A percentile compares a stretch with the other conserved stretches of the same genome.
phyloP scores from a whole-genome alignment of 2,113 vertebrate species.

The Rafetus swinhoei region DNA sequence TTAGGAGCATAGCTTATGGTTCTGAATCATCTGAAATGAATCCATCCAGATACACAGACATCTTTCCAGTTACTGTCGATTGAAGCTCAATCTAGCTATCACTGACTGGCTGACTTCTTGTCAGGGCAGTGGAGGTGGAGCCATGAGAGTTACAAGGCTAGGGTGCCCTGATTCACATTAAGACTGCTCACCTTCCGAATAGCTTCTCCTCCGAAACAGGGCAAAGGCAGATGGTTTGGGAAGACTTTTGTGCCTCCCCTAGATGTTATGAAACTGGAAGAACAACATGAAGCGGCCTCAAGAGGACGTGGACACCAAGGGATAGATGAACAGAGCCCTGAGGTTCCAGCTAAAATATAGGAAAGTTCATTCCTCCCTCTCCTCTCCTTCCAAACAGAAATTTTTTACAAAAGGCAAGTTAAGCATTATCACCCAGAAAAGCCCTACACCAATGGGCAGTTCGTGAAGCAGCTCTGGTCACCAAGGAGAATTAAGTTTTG shows the following conservation, averaged over 20 bases:
- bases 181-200: rapidly evolving
- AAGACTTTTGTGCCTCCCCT: constrained; percentile 30
- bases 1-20: not conserved
- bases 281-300: constrained; percentile 55
- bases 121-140: not conserved
- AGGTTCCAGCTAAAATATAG: not conserved
- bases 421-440: constrained; percentile 17
- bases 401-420: not conserved
- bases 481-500: not conserved
- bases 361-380: constrained; percentile 49
- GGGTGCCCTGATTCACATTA: rapidly evolving
- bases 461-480: constrained; percentile 10
- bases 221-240: not conserved
- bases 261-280: constrained; percentile 56
- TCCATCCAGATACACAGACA: not conserved
- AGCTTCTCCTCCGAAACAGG: not conserved
- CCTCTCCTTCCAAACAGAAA: constrained; percentile 46
- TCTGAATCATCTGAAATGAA: not conserved
- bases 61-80: not conserved
- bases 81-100: not conserved
- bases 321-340: not conserved
- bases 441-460: constrained; percentile 53
- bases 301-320: constrained; percentile 65
- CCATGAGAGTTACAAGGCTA: not conserved
- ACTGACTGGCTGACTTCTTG: not conserved